Conservation (phyloP, 2,797 vertebrate species). For the Sebastes matsubarae region DNA sequence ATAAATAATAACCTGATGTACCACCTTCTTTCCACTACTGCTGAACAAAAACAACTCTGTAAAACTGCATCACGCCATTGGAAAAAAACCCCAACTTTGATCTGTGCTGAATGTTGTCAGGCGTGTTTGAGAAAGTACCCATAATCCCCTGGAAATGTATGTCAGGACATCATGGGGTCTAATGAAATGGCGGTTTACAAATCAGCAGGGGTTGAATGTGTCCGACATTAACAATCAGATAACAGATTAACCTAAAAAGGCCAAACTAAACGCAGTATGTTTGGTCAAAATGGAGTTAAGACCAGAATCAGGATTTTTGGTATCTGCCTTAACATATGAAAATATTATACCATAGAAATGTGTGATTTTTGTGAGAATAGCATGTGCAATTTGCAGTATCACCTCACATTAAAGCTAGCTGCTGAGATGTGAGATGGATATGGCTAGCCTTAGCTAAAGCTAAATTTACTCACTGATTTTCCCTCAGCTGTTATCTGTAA, state of each 20-base stretch:
- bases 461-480: not conserved
- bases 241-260: not conserved
- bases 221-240: not conserved
- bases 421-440: not conserved
- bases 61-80: not conserved
- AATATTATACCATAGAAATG: not conserved
- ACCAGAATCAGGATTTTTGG: not conserved
- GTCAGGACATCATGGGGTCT: not conserved
- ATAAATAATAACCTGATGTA: not conserved
- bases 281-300: not conserved
- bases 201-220: not conserved
- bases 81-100: not conserved
- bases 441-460: not conserved
- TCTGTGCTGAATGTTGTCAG: not conserved
- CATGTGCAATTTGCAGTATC: not conserved
- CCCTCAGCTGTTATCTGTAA: not conserved
- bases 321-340: not conserved
- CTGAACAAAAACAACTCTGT: not conserved
- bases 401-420: not conserved
- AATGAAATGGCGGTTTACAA: not conserved
- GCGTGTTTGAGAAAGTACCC: not conserved
- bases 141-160: slow-evolving; percentile 24
- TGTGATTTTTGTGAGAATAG: not conserved
- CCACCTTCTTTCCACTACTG: not conserved
- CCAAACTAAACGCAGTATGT: not conserved